Conservation (phyloP, 2,113 vertebrate species). For the Calidris pygmaea region DNA sequence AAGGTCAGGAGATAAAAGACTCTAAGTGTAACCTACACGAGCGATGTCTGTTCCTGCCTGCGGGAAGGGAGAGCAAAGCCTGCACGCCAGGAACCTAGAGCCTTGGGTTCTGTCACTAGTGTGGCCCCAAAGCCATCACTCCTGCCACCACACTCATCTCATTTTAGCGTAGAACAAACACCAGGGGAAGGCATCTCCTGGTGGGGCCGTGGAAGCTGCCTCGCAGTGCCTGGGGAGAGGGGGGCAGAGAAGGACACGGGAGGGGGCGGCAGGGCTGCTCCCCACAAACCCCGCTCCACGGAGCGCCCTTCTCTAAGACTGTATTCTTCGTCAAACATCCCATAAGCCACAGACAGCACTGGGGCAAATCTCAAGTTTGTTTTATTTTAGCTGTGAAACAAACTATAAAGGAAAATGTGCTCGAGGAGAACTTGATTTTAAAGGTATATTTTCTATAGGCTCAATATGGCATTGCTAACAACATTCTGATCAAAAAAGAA, state of each 20-base stretch:
- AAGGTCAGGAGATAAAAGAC: not conserved
- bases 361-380: not conserved
- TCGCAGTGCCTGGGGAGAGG: not conserved
- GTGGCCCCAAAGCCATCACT: not conserved
- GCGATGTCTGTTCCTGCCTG: not conserved
- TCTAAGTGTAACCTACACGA: not conserved
- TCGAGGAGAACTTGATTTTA: not conserved
- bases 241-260: not conserved
- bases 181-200: not conserved
- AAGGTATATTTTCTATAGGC: not conserved
- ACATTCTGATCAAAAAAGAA: slow-evolving; percentile 13
- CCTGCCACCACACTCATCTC: not conserved
- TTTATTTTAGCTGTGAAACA: not conserved
- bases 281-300: not conserved
- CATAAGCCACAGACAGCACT: not conserved
- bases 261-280: too few relatives aligned
- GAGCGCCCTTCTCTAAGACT: not conserved
- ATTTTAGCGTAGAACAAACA: not conserved
- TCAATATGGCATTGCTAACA: slow-evolving; percentile 24
- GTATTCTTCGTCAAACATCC: not conserved
- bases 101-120: not conserved
- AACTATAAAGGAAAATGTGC: not conserved
- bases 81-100: not conserved
- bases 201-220: not conserved
- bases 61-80: not conserved